Evolutionary conservation across 2,888 invertebrate species (phyloP), one percentile per base, ranked within the genome.

Genomic region (Eilema griseolum): DNA sequence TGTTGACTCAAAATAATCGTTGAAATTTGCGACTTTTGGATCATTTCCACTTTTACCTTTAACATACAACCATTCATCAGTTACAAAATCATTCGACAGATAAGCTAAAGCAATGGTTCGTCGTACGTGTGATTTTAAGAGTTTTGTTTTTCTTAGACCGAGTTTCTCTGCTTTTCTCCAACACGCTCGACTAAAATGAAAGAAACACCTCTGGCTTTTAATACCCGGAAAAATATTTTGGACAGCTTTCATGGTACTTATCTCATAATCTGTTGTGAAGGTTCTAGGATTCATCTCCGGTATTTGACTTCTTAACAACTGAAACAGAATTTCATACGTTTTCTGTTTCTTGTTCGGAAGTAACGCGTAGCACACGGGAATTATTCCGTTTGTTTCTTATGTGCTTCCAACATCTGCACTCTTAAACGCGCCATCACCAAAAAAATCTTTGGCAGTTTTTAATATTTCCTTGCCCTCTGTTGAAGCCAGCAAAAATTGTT

Each of bases 31-130:
- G n/a, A 56, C 56, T 56, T 56, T 56, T 56, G 56, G 56, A 56
- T n/a, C 56, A 56, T 56, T n/a, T 56, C 56, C 56, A 56, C 56
- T 56, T 56, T 56, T 20, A 56, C 56, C 56, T 56, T 56, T 56
- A 56, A 56, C 56, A 56, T 56, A 56, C 56, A 56, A 56, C 56
- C 56, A 56, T 56, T n/a, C 56, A n/a, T 56, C 56, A 56, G 56
- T 56, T n/a, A 56, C 56, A 56, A 56, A 56, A 56, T 56, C 56
- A 56, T 56, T 56, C 56, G 56, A 4, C 56, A n/a, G n/a, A 56
- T n/a, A 56, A 56, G 20, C 56, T 56, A 56, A 56, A 56, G 56
- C 56, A 56, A 56, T 56, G 56, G 56, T 56, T 56, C 56, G n/a
- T 56, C 56, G 56, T 56, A 56, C 56, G 56, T 56, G 56, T 56